Evolutionary conservation across 1,140 invertebrate species (phyloP).

Genomic region (Plectus sambesii): DNA sequence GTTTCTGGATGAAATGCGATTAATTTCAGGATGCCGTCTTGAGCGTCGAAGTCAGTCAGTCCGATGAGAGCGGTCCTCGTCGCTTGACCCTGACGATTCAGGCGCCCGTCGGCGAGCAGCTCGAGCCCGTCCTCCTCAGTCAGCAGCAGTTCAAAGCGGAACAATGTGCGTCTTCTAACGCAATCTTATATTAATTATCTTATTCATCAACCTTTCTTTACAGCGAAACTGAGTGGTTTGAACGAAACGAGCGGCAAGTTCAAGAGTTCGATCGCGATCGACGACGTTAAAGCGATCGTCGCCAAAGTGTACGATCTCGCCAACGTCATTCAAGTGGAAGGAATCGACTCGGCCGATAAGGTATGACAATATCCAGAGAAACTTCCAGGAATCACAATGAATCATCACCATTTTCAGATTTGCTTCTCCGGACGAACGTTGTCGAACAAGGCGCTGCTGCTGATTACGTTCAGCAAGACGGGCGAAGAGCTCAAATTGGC

Average conservation of each 20-base stretch:
- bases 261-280: slow-evolving; percentile 46
- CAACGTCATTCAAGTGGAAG: slow-evolving; percentile 1
- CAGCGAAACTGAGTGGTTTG: slow-evolving; percentile 13
- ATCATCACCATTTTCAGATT: slow-evolving; percentile 23
- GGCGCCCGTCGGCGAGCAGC: slow-evolving; percentile 73
- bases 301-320: slow-evolving; percentile 58
- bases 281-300: slow-evolving; percentile 46
- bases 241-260: slow-evolving; percentile 46
- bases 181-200: background rate
- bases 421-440: slow-evolving; percentile 57
- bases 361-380: slow-evolving; percentile 3
- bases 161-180: slow-evolving; percentile 26
- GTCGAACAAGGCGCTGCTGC: slow-evolving; percentile 64
- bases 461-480: slow-evolving; percentile 56
- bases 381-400: slow-evolving; percentile 11
- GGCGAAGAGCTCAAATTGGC: slow-evolving; percentile 50
- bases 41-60: slow-evolving; percentile 49
- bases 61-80: too few species aligned
- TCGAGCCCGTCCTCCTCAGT: slow-evolving; percentile 67
- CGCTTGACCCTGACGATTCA: slow-evolving; percentile 60
- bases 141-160: slow-evolving; percentile 66
- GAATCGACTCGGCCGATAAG: background rate
- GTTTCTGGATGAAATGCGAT: too few species aligned
- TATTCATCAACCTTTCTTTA: slow-evolving; percentile 1
- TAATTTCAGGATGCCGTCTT: slow-evolving; percentile 59